These are phyloP conservation scores for Dione juno DNA, from an alignment of 2,888 invertebrate species.

Conservation along the genomic window DNA sequence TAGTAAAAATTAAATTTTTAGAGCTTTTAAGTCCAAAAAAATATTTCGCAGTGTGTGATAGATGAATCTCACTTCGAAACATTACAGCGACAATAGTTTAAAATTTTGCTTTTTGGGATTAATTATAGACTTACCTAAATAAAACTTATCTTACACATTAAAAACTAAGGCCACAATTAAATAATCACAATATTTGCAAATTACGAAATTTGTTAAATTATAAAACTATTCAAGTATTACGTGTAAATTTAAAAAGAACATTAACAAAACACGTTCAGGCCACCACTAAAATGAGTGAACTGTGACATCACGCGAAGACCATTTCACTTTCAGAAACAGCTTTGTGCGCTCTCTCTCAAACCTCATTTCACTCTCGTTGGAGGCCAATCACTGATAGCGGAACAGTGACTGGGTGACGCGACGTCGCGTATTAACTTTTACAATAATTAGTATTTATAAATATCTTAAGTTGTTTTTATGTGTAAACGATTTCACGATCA, in stretches of 20 bases:
- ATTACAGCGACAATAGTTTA: background rate
- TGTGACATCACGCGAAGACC: conserved; percentile 65
- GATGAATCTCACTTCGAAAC: background rate
- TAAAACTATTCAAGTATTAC: conserved; percentile 11
- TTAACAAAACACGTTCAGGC: conserved; percentile 31
- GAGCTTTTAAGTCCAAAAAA: no score
- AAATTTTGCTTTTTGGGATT: background rate
- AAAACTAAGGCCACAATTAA: background rate
- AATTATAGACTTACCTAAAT: conserved; percentile 1
- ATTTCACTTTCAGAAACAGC: conserved; percentile 71
- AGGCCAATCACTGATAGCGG: conserved; percentile 44
- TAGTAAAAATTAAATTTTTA: no score
- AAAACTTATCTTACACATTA: background rate
- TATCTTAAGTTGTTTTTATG: background rate
- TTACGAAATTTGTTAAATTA: background rate
- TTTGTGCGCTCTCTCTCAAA: conserved; percentile 57
- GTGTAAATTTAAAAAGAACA: background rate
- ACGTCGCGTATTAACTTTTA: background rate
- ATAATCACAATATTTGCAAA: background rate
- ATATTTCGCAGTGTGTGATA: no score
- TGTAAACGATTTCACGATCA: no score
- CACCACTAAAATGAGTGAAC: conserved; percentile 39
- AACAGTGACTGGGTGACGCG: background rate
- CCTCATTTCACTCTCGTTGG: conserved; percentile 66
- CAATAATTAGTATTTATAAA: conserved; percentile 6